Base-by-base conservation (phyloP, 2,888 invertebrate species). In the Oligia strigilis region DNA sequence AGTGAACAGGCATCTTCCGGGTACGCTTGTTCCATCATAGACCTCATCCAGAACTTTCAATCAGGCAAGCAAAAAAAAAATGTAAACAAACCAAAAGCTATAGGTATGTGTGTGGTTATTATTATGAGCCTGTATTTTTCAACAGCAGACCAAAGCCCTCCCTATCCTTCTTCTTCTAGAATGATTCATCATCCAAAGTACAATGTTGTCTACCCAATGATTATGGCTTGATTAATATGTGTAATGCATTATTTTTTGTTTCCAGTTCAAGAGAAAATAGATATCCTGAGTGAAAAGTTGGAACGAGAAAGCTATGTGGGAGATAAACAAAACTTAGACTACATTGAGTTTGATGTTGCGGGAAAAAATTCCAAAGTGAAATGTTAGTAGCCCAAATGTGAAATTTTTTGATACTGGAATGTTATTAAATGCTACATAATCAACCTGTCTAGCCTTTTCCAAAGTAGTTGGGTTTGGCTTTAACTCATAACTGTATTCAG, bases 231-330 rank as follows among this genome's bases (percentile, higher is more conserved):
- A n/a, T 43, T 9, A 67, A 67, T 29, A 29, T 43, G 8, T 43
- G 46, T 73, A 11, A 29, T 66, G 5, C 19, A 19, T 29, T 17
- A 72, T 14, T 76, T 14, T 70, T 75, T 76, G 64, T 43, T 91
- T 91, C 58, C 93, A 99, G 99, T 99, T 84, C 99, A 99, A 96
- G 99, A 99, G 91, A 98, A 99, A 94, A 97, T 99, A 81, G 99
- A 99, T 84, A 97, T 98, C 71, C 94, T 99, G 79, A 98, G 98
- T 95, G 99, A 99, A 91, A 98, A 98, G 93, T 94, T 99, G 75
- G 99, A 98, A 94, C 97, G 98, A 89, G 98, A 98, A 93, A 98
- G 97, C 87, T 98, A 97, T 92, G 93, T 95, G 72, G 97, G 97
- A 82, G 98, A 98, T 83, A 97, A 97, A 90, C 97, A 97, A 87